Evolutionary conservation across 2,113 vertebrate species (phyloP).

Genomic region (Mus pahari): DNA sequence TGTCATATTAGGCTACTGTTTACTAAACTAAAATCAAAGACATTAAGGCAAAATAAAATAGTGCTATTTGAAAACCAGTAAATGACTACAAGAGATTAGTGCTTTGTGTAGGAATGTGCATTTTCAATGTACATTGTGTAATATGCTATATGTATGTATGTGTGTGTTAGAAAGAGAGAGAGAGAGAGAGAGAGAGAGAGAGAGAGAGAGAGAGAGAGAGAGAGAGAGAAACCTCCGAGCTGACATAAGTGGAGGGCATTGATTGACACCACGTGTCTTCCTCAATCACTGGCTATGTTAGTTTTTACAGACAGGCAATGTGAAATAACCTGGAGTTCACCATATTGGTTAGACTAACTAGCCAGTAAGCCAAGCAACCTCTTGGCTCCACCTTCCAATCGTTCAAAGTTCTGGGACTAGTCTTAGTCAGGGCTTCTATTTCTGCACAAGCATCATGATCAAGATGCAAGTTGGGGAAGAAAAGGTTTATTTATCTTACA

Average conservation of each 20-base stretch:
- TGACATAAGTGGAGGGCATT: background rate
- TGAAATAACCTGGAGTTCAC: background rate
- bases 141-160: background rate
- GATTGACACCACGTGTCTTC: background rate
- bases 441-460: too few species aligned
- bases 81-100: background rate
- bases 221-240: too few species aligned
- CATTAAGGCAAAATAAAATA: background rate
- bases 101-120: background rate
- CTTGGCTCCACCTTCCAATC: background rate
- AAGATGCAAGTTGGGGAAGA: too few species aligned
- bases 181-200: too few species aligned
- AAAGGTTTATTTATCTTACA: too few species aligned
- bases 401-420: background rate
- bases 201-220: too few species aligned
- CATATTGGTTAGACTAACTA: background rate
- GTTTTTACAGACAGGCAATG: background rate
- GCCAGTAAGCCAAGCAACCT: background rate
- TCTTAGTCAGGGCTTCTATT: too few species aligned
- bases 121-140: background rate
- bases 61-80: background rate
- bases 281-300: background rate
- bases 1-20: background rate
- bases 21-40: accelerated
- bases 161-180: background rate